Evolutionary conservation across 2,797 vertebrate species (phyloP).

Genomic region (Melanotaenia trifasciata): DNA sequence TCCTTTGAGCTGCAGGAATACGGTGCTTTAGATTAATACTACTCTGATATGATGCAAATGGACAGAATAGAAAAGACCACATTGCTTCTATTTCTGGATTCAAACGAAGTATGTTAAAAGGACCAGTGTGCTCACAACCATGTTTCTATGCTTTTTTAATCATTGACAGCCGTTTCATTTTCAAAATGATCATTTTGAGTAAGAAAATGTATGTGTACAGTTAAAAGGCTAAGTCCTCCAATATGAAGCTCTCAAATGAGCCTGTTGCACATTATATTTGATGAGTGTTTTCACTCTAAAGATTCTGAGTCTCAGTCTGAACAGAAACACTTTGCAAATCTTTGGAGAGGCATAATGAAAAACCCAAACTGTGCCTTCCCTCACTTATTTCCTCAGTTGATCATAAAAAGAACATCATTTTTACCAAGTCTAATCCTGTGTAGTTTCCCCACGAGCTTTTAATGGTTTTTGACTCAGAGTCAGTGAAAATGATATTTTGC

Average conservation of each 20-base stretch:
- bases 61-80: neutral
- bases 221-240: conserved; percentile 30
- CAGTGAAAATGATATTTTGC: conserved; percentile 57
- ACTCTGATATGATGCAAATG: conserved; percentile 27
- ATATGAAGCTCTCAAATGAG: conserved; percentile 30
- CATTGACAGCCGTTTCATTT: conserved; percentile 6
- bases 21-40: conserved; percentile 19
- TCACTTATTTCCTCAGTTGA: conserved; percentile 62
- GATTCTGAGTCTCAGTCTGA: conserved; percentile 33
- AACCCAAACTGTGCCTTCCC: conserved; percentile 38
- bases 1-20: conserved; percentile 24
- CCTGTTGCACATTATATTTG: conserved; percentile 46
- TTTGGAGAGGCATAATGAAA: conserved; percentile 54
- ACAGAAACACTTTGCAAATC: conserved; percentile 51
- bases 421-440: conserved; percentile 35
- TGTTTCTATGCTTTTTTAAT: conserved; percentile 5
- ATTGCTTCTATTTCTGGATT: neutral
- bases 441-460: conserved; percentile 31
- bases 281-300: conserved; percentile 45
- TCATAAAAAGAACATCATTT: conserved; percentile 61
- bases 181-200: neutral
- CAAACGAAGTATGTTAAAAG: conserved; percentile 6
- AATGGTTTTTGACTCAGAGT: conserved; percentile 54
- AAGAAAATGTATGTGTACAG: conserved; percentile 24
- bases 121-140: neutral